These are phyloP conservation scores for Hippoglossus stenolepis DNA, from an alignment of 2,113 vertebrate genomes.

Conservation along the genomic window DNA sequence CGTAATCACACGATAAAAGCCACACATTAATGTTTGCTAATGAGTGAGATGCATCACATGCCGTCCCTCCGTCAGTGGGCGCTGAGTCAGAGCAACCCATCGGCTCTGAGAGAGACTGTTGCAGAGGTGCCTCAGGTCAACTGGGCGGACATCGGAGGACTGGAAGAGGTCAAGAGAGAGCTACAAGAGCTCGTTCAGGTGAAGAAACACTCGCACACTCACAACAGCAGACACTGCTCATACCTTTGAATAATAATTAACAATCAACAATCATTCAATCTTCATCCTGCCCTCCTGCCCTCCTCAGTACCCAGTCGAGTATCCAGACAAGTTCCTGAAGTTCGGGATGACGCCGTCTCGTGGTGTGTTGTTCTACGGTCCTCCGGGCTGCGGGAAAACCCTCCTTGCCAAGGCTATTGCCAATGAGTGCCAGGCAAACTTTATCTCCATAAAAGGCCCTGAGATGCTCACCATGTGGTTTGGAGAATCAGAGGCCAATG, in stretches of 20 bases:
- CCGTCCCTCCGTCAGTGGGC: constrained; percentile 86
- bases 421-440: constrained; percentile 97
- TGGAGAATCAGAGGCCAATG: constrained; percentile 96
- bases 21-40: neutral
- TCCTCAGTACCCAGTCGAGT: constrained; percentile 92
- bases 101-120: constrained; percentile 92
- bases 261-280: neutral
- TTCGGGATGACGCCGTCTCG: constrained; percentile 98
- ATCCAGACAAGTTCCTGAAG: constrained; percentile 98
- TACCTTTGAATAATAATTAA: neutral
- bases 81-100: constrained; percentile 96
- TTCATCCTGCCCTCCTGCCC: constrained; percentile 4
- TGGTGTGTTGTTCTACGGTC: constrained; percentile 95
- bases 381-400: constrained; percentile 96
- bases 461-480: constrained; percentile 99
- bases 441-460: constrained; percentile 97
- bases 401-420: constrained; percentile 97
- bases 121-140: constrained; percentile 95
- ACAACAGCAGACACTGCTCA: neutral
- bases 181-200: constrained; percentile 98
- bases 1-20: neutral
- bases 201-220: constrained; percentile 15
- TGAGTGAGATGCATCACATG: neutral
- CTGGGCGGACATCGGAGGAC: constrained; percentile 96
- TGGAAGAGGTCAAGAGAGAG: constrained; percentile 96